These are phyloP conservation scores for Cremastinae sp. DNA, from an alignment of 2,888 invertebrate species.

Conservation along the genomic window DNA sequence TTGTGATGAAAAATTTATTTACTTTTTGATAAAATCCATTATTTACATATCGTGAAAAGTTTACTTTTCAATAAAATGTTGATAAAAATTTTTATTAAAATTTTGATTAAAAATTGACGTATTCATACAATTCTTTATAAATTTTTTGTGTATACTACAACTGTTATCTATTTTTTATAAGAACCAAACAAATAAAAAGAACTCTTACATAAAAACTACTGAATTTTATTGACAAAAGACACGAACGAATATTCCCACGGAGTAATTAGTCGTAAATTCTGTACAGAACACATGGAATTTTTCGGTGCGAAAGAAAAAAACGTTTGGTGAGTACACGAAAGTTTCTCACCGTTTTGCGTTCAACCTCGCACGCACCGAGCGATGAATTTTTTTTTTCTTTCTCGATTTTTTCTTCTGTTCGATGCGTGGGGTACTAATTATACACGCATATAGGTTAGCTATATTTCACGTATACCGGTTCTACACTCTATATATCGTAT, in stretches of 20 bases:
- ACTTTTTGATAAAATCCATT: no score
- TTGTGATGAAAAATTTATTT: no score
- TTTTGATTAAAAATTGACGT: no score
- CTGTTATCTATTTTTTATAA: no score
- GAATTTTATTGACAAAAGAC: no score
- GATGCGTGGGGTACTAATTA: slow-evolving; percentile 48
- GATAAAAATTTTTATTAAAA: no score
- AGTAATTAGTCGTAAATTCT: slow-evolving; percentile 41
- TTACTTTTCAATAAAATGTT: no score
- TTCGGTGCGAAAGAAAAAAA: slow-evolving; percentile 23
- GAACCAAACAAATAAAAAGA: neutral
- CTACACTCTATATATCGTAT: slow-evolving; percentile 9
- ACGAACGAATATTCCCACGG: slow-evolving; percentile 54
- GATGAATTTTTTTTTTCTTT: slow-evolving; percentile 18
- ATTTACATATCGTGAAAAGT: no score
- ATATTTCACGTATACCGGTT: slow-evolving; percentile 18
- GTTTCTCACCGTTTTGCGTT: slow-evolving; percentile 37
- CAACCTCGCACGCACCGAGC: slow-evolving; percentile 11
- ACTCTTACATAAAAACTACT: no score
- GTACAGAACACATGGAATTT: slow-evolving; percentile 39
- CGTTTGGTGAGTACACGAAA: slow-evolving; percentile 17
- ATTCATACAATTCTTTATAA: no score
- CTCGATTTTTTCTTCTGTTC: slow-evolving; percentile 11
- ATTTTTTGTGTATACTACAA: no score
- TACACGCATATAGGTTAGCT: slow-evolving; percentile 33